Conservation (phyloP, 2,797 vertebrate species). For the Amblyraja radiata region DNA sequence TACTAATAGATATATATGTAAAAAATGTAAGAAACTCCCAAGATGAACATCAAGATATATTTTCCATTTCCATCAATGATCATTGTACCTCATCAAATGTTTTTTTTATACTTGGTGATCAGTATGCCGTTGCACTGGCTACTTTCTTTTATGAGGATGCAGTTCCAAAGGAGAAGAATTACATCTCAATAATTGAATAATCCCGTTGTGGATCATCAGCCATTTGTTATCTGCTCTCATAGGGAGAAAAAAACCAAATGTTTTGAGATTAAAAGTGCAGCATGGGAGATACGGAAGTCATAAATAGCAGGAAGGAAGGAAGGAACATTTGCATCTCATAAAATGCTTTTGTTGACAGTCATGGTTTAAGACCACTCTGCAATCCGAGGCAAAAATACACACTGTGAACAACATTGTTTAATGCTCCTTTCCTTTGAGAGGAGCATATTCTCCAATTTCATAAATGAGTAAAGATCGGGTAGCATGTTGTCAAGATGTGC, state of each 20-base stretch:
- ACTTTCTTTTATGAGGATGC: neutral
- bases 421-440: neutral
- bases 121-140: neutral
- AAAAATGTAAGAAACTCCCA: neutral
- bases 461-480: neutral
- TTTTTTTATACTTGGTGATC: neutral
- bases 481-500: too few species aligned
- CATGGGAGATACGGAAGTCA: neutral
- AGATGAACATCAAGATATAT: neutral
- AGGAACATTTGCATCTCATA: neutral
- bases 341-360: neutral
- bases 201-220: neutral
- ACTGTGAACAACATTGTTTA: neutral
- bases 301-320: constrained; percentile 5
- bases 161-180: neutral
- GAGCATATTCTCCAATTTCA: neutral
- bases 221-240: too few species aligned
- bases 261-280: neutral
- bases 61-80: neutral
- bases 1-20: neutral
- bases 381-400: neutral
- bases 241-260: too few species aligned
- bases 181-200: neutral
- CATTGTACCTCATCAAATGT: neutral
- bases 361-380: neutral